Percentiles rank a stretch among this genome's conserved stretches.
These are phyloP conservation scores for Syrphus vitripennis DNA, from an alignment of 2,888 invertebrate species.

Conservation along the genomic window DNA sequence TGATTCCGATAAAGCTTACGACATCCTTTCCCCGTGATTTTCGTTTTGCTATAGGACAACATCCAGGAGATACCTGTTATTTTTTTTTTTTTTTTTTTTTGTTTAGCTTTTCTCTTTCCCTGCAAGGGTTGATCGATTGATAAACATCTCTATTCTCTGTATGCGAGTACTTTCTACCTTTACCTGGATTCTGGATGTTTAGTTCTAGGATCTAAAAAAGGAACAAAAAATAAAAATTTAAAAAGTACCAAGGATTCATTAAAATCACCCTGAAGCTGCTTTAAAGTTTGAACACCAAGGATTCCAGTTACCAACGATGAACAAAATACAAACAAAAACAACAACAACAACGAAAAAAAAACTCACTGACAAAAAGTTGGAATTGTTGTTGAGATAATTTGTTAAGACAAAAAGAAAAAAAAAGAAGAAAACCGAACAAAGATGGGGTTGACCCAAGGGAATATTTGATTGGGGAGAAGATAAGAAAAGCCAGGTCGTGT, in stretches of 20 bases:
- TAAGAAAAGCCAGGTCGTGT: constrained; percentile 53
- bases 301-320: neutral
- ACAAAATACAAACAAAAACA: constrained; percentile 4
- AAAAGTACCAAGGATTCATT: constrained; percentile 53
- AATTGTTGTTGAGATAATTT: constrained; percentile 68
- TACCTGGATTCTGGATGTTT: constrained; percentile 3
- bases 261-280: constrained; percentile 58
- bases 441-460: constrained; percentile 69
- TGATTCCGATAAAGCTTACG: constrained; percentile 61
- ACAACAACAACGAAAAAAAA: constrained; percentile 24
- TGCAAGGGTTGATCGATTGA: constrained; percentile 39
- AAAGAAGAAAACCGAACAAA: constrained; percentile 26
- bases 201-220: constrained; percentile 8
- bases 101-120: neutral
- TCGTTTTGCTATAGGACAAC: constrained; percentile 5
- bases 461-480: constrained; percentile 64
- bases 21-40: constrained; percentile 32
- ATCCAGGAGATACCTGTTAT: neutral
- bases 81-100: neutral
- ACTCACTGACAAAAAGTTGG: constrained; percentile 55
- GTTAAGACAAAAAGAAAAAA: constrained; percentile 15
- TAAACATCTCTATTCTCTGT: constrained; percentile 39
- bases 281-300: constrained; percentile 49
- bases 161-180: neutral
- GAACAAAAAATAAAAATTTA: constrained; percentile 26